A percentile compares a stretch with the other conserved stretches of the same genome.
phyloP scores from a whole-genome alignment of 2,797 vertebrate species.

The Diglossa cyanea region DNA sequence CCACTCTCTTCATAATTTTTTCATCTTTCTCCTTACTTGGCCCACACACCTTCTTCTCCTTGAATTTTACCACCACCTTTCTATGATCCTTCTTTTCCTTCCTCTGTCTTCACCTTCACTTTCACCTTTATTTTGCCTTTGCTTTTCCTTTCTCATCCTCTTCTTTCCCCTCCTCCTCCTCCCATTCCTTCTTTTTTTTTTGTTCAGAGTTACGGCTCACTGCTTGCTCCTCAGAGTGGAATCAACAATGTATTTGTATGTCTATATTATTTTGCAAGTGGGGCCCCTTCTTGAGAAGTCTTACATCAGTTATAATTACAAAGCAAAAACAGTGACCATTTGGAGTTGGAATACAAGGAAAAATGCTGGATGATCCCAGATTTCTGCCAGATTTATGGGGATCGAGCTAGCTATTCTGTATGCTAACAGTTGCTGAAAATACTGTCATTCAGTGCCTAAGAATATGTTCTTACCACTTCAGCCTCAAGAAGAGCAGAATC shows the following conservation, averaged over 20 bases:
- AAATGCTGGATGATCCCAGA: not conserved
- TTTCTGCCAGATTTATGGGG: not conserved
- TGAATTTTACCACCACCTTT: not conserved
- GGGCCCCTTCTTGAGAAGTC: not conserved
- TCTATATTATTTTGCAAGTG: not conserved
- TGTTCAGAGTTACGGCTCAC: accelerated
- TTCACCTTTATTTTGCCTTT: not conserved
- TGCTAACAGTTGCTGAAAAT: not conserved
- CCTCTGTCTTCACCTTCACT: not conserved
- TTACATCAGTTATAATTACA: not conserved
- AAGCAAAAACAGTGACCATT: not conserved
- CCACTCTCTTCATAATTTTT: not conserved
- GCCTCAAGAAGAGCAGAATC: not conserved
- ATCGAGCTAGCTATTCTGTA: not conserved
- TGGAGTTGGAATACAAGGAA: not conserved
- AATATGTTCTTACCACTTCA: not conserved
- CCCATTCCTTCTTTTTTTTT: not conserved
- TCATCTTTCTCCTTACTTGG: not conserved
- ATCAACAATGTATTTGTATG: not conserved
- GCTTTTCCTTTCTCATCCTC: not conserved
- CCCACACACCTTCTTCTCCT: not conserved
- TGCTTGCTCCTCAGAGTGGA: not conserved
- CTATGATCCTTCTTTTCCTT: not conserved
- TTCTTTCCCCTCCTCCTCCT: not conserved
- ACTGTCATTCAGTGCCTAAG: not conserved